These are phyloP conservation scores for Epinephelus fuscoguttatus DNA, from an alignment of 2,113 vertebrate genomes.

Conservation along the genomic window DNA sequence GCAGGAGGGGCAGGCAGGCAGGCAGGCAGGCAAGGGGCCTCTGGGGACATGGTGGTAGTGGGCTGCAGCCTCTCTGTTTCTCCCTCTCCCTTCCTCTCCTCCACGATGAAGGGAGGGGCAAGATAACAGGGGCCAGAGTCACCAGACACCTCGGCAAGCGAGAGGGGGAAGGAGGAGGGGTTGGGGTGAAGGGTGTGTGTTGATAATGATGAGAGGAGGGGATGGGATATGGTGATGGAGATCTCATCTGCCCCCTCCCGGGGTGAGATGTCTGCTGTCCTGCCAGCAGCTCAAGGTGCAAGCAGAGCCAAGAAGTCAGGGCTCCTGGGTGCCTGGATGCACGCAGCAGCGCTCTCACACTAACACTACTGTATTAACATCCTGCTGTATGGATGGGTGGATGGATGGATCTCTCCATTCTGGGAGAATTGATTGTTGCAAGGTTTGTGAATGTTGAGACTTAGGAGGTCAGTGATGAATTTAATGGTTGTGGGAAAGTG, in stretches of 20 bases:
- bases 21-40: slow-evolving; percentile 75
- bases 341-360: not conserved
- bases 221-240: slow-evolving; percentile 53
- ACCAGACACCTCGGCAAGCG: slow-evolving; percentile 81
- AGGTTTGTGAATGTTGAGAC: slow-evolving; percentile 40
- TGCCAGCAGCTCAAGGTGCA: slow-evolving; percentile 25
- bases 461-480: slow-evolving; percentile 31
- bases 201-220: slow-evolving; percentile 61
- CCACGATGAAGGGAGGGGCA: slow-evolving; percentile 81
- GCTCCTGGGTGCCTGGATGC: slow-evolving; percentile 17
- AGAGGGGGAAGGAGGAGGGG: slow-evolving; percentile 32
- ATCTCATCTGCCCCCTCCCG: slow-evolving; percentile 35
- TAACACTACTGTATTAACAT: slow-evolving; percentile 25
- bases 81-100: slow-evolving; percentile 73
- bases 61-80: slow-evolving; percentile 81
- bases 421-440: slow-evolving; percentile 29
- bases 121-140: slow-evolving; percentile 79
- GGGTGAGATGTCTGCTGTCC: slow-evolving; percentile 43
- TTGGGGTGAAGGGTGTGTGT: slow-evolving; percentile 40
- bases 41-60: slow-evolving; percentile 81
- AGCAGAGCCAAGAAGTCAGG: slow-evolving; percentile 51
- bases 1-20: slow-evolving; percentile 70
- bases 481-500: slow-evolving; percentile 31
- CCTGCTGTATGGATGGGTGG: not conserved
- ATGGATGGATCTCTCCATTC: slow-evolving; percentile 10